Evolutionary conservation across 92 coral and sea anemone species (phyloP).

Genomic region (Heteractis magnifica): DNA sequence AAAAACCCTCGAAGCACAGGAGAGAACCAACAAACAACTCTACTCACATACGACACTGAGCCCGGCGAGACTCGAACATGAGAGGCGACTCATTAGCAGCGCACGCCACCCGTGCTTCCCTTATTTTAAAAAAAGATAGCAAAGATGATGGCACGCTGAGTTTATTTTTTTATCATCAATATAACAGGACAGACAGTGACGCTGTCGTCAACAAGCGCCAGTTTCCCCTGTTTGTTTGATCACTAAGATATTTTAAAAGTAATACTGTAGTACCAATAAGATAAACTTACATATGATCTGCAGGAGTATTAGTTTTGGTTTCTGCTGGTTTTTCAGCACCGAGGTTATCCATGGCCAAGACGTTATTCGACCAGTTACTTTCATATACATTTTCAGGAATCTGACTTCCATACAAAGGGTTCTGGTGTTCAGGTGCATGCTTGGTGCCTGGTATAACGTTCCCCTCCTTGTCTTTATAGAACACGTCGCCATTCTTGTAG

Average conservation of each 20-base stretch:
- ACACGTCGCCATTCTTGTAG: conserved; percentile 74
- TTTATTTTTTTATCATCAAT: no score
- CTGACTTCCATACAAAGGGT: conserved; percentile 13
- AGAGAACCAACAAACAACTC: no score
- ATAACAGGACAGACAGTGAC: no score
- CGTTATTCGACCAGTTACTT: conserved; percentile 4
- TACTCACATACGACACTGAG: no score
- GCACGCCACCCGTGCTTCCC: no score
- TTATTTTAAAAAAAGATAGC: no score
- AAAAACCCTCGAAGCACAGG: no score
- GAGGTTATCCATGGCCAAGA: conserved; percentile 23
- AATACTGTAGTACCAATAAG: not conserved
- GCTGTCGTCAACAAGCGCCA: no score
- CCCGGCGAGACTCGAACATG: no score
- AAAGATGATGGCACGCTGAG: no score
- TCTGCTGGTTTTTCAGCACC: conserved; percentile 20
- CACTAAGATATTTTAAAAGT: not conserved
- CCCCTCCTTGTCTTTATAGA: conserved; percentile 65
- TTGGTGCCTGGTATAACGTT: conserved; percentile 31
- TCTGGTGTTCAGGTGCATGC: conserved; percentile 2
- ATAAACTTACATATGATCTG: conserved; percentile 1
- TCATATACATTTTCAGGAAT: conserved; percentile 34
- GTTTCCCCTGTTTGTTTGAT: not conserved
- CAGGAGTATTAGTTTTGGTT: not conserved
- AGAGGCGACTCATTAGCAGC: no score